Base-by-base conservation (phyloP, 2,888 invertebrate species). In the Thyatira batis region DNA sequence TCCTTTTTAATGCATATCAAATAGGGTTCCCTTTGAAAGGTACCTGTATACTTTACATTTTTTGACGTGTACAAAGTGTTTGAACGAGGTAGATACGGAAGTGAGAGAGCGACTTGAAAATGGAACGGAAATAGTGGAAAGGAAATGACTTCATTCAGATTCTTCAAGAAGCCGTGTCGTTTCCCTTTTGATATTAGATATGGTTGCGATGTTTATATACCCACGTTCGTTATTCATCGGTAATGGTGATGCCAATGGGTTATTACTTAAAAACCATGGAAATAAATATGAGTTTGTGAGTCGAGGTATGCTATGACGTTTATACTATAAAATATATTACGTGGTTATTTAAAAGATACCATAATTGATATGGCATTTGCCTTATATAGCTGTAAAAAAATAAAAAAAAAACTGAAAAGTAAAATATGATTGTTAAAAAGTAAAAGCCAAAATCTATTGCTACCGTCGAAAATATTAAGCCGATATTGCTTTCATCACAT, bases 131-230 rank as follows among this genome's bases (percentile, higher is more conserved):
- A 73, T 76, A 75, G 77, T 75, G 58, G 62, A 69, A 65, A 60
- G 77, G 77, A 78, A 78, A 77, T 73, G 76, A 73, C 71, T 76
- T 73, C 74, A 73, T 78, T 75, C 66, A 57, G 53, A 65, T 71
- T 71, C 61, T 58, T 17, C 10, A 59, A 63, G 59, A 59, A 65
- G 63, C 49, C 58, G 60, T 53, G 55, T 48, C 48, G 48, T 48
- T 48, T 28, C 28, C 48, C n/a, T 48, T 28, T 20, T 25, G 48
- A 48, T 48, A 27, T 27, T 13, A 48, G 27, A 27, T 48, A 48
- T 48, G 25, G 48, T 27, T 48, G 27, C 27, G 20, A 20, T 17
- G 25, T 48, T 48, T 48, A 27, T 48, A 17, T 27, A 45, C 23
- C 17, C 4, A 39, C 13, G 48, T 28, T 28, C 27, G n/a, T 25